phyloP scores from a whole-genome alignment of 2,888 invertebrate genomes.

The Eretmocerus hayati region DNA sequence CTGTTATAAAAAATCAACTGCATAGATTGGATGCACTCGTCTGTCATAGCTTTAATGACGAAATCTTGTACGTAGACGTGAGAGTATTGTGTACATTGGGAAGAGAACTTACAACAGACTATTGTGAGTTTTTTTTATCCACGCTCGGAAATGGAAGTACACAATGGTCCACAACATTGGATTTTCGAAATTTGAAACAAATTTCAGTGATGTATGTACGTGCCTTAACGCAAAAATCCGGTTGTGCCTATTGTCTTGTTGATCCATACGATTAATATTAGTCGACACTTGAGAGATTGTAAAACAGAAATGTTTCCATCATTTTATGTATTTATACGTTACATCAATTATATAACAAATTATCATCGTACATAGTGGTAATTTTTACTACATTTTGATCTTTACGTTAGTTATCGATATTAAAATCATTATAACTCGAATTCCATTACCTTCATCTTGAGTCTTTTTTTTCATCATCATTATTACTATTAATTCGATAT shows the following conservation, averaged over 20 bases:
- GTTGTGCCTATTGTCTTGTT: slow-evolving; percentile 22
- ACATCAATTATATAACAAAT: slow-evolving; percentile 25
- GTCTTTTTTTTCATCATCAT: slow-evolving; percentile 8
- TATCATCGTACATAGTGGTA: slow-evolving; percentile 13
- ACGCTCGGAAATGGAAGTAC: slow-evolving; percentile 13
- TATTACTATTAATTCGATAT: slow-evolving; percentile 13
- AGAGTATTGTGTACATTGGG: slow-evolving; percentile 11
- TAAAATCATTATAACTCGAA: slow-evolving; percentile 13
- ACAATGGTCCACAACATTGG: slow-evolving; percentile 16
- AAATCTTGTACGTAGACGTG: slow-evolving; percentile 9
- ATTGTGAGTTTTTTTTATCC: neutral
- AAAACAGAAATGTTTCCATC: slow-evolving; percentile 26
- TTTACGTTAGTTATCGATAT: slow-evolving; percentile 14
- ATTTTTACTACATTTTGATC: slow-evolving; percentile 18
- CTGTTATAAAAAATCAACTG: no score
- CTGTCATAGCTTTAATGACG: slow-evolving; percentile 2
- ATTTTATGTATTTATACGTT: slow-evolving; percentile 44
- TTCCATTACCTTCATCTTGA: slow-evolving; percentile 8
- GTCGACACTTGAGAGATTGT: slow-evolving; percentile 14
- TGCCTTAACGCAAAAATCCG: slow-evolving; percentile 16
- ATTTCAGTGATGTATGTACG: slow-evolving; percentile 19
- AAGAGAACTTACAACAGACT: slow-evolving; percentile 3
- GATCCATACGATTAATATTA: slow-evolving; percentile 16
- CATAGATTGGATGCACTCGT: no score
- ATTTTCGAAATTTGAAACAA: no score